Evolutionary conservation across 2,888 invertebrate species (phyloP).

Genomic region (Lycophotia porphyrea): DNA sequence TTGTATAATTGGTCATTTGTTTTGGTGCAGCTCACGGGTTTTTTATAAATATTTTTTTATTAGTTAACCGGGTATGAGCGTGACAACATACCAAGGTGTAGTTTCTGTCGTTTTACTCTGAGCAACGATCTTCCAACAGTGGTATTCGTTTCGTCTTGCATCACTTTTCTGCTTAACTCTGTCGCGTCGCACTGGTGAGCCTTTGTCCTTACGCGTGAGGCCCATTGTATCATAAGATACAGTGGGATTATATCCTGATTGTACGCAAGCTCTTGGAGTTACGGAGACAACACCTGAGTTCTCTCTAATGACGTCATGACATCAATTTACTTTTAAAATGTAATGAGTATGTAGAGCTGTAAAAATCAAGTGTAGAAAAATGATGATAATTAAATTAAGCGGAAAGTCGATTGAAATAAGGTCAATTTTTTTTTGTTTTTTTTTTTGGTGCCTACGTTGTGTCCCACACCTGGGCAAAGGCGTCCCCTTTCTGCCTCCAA

Average conservation of each 20-base stretch:
- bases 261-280: constrained; percentile 12
- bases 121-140: neutral
- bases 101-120: neutral
- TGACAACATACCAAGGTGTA: neutral
- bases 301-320: neutral
- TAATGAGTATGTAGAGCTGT: neutral
- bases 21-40: no score
- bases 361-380: neutral
- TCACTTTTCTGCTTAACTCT: neutral
- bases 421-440: no score
- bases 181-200: neutral
- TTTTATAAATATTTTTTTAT: no score
- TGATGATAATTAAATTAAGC: neutral
- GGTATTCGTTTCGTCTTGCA: neutral
- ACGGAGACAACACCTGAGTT: constrained; percentile 14
- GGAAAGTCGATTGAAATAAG: neutral
- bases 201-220: neutral
- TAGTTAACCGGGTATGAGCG: neutral
- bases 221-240: constrained; percentile 1
- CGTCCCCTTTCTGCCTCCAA: neutral
- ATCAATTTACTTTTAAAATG: neutral
- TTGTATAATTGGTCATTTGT: neutral
- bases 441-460: neutral
- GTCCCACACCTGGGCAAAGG: neutral
- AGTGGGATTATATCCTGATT: constrained; percentile 15